Evolutionary conservation across 2,797 vertebrate genomes (phyloP), one percentile per base, ranked within the genome.

Genomic region (Gastrophryne carolinensis): DNA sequence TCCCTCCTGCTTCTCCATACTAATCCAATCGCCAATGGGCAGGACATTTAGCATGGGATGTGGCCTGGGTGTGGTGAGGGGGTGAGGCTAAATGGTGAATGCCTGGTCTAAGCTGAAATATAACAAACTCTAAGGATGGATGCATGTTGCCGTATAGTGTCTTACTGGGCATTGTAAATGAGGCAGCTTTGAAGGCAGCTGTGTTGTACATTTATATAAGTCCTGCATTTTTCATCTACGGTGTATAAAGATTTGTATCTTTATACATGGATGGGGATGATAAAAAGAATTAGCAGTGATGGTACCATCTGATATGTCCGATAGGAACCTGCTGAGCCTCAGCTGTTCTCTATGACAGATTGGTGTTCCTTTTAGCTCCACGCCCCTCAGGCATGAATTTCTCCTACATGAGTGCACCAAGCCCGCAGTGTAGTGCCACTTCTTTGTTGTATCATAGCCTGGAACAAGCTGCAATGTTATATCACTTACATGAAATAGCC

Each of bases 231-330:
- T n/a, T n/a, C n/a, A n/a, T n/a, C n/a, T n/a, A n/a, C n/a, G n/a
- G n/a, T n/a, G n/a, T n/a, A 11, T 49, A 27, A 23, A 27, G 24
- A 60, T 21, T 5, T 21, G 1, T 3, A 8, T 27, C 27, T 13
- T 44, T 29, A 71, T 37, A 72, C 30, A 68, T 83, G 67, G 78
- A 56, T 77, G 73, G 35, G 71, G 78, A 32, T 37, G 49, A 72
- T 34, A 72, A 56, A 78, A 39, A 23, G 69, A 78, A 80, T 73
- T 49, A 69, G 63, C 58, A 61, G 68, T 68, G 77, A 80, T 72
- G 24, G 62, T 53, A 61, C 62, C 73, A 71, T 74, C 74, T 69
- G 69, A 73, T 72, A 53, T 62, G 15, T 53, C 52, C 56, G 68
- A 77, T 41, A 44, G 78, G 24, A 39, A 72, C 69, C 56, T 62